Conservation (phyloP, 2,888 invertebrate genomes). For the Lithophane leautieri region DNA sequence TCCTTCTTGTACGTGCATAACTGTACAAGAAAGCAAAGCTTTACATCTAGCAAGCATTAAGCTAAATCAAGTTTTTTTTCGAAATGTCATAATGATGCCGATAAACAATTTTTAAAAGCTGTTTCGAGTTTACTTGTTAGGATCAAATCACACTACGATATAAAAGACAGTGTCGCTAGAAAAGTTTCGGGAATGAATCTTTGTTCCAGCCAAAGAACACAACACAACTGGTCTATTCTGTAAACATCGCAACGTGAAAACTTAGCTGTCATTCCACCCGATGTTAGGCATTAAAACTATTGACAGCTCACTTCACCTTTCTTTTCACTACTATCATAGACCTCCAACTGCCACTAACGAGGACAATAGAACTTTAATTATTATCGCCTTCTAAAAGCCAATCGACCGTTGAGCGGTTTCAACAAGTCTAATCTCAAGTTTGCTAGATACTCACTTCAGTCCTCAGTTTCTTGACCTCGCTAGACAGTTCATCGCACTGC, state of each 20-base stretch:
- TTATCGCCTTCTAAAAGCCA: no score
- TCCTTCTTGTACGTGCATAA: constrained; percentile 95
- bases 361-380: no score
- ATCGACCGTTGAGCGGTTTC: background rate
- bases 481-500: constrained; percentile 97
- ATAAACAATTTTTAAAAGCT: background rate
- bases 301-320: background rate
- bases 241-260: background rate
- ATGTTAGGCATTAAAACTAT: background rate
- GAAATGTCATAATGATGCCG: background rate
- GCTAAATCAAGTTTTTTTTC: background rate
- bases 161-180: background rate
- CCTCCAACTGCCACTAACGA: no score
- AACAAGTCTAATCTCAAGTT: background rate
- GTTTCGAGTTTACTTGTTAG: background rate
- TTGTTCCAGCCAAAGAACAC: background rate
- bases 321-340: background rate
- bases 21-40: constrained; percentile 84
- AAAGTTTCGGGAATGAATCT: background rate
- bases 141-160: no score
- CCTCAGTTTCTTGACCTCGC: constrained; percentile 96
- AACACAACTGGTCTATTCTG: background rate
- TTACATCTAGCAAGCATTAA: background rate
- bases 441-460: constrained; percentile 92
- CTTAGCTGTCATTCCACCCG: background rate